phyloP scores from a whole-genome alignment of 2,113 vertebrate species.

The Colistium nudipinnis region DNA sequence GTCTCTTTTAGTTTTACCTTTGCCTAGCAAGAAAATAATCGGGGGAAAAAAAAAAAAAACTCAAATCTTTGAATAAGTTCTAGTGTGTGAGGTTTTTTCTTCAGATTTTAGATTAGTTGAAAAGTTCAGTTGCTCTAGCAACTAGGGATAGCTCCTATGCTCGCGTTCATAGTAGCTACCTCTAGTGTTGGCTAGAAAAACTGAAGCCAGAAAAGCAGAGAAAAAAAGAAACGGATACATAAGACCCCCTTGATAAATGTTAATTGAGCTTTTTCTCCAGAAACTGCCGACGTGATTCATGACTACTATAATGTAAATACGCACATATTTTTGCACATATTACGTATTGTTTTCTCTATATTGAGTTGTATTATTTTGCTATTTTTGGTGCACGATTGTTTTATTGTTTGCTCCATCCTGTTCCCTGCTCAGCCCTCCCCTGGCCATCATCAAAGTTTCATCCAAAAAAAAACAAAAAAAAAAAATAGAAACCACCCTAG shows the following conservation, averaged over 20 bases:
- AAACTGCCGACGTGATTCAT: not conserved
- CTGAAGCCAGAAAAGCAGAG: not conserved
- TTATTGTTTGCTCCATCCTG: slow-evolving; percentile 66
- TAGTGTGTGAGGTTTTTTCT: no score
- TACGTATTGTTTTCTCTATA: no score
- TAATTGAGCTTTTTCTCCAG: no score
- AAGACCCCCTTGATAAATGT: not conserved
- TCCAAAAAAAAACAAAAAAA: slow-evolving; percentile 22
- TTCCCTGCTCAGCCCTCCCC: slow-evolving; percentile 25
- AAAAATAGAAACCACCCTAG: not conserved
- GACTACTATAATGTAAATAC: not conserved
- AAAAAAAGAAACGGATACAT: not conserved
- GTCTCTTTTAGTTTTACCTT: no score
- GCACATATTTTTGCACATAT: not conserved
- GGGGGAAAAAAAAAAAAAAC: no score
- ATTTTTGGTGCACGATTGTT: slow-evolving; percentile 51
- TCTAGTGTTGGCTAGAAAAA: slow-evolving; percentile 19
- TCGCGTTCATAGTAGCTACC: slow-evolving; percentile 8
- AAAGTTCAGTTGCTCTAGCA: slow-evolving; percentile 1
- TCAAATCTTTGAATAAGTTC: no score
- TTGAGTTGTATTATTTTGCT: slow-evolving; percentile 38
- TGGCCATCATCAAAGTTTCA: slow-evolving; percentile 27
- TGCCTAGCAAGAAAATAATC: no score
- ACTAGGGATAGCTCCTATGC: slow-evolving; percentile 11
- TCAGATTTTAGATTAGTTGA: not conserved